Conservation (phyloP, 2,888 invertebrate species). For the Caenorhabditis parvicauda region DNA sequence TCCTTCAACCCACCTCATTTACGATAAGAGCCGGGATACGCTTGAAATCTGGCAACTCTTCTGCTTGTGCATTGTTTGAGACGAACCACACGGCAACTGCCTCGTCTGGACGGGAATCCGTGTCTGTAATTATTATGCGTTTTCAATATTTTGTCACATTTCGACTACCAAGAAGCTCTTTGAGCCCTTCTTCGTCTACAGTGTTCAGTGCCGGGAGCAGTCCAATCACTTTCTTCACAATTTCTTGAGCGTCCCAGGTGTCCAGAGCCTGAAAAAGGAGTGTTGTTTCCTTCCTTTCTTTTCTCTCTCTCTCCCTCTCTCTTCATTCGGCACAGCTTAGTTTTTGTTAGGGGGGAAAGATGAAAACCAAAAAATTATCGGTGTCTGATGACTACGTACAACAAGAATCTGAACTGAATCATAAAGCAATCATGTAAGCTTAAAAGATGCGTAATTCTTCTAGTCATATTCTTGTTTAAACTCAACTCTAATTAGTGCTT, state of each 20-base stretch:
- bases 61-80: conserved; percentile 16
- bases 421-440: too few species aligned
- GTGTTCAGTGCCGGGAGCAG: conserved; percentile 71
- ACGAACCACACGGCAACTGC: conserved; percentile 36
- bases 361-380: too few species aligned
- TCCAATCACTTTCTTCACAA: conserved; percentile 70
- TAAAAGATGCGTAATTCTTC: too few species aligned
- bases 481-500: too few species aligned
- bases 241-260: conserved; percentile 67
- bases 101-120: conserved; percentile 22
- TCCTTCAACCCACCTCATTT: not conserved
- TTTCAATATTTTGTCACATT: not conserved
- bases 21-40: conserved; percentile 21
- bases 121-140: conserved; percentile 5
- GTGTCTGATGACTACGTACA: too few species aligned
- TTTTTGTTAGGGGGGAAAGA: too few species aligned
- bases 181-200: conserved; percentile 69
- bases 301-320: too few species aligned
- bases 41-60: conserved; percentile 22
- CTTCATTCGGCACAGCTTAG: too few species aligned
- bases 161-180: conserved; percentile 63
- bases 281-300: too few species aligned
- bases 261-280: conserved; percentile 61
- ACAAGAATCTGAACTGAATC: too few species aligned
- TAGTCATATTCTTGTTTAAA: too few species aligned